Percentiles rank a stretch among this genome's conserved stretches.
phyloP scores from a whole-genome alignment of 2,113 vertebrate genomes.

The Oenanthe oenanthe region DNA sequence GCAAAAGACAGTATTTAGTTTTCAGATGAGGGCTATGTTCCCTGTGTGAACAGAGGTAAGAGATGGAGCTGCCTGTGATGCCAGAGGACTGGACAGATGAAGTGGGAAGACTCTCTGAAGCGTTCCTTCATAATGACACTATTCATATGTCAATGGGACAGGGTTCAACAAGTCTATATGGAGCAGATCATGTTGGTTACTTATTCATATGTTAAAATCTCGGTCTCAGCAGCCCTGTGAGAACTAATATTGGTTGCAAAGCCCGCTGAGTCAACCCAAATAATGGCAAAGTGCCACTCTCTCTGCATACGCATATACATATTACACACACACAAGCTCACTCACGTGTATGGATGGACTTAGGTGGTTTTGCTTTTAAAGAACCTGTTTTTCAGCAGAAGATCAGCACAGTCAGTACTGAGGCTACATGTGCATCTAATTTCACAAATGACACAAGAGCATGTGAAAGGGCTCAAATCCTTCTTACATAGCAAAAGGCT shows the following conservation, averaged over 20 bases:
- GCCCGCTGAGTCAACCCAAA: not conserved
- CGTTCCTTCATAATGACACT: not conserved
- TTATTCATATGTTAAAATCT: not conserved
- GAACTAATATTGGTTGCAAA: not conserved
- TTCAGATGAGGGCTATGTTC: not conserved
- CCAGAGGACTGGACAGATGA: not conserved
- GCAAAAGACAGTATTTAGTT: not conserved
- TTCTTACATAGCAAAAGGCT: not conserved
- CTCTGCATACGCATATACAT: not conserved
- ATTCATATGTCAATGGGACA: not conserved
- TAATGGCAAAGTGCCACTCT: not conserved
- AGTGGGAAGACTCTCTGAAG: not conserved
- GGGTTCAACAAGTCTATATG: not conserved
- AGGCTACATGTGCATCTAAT: constrained; percentile 39
- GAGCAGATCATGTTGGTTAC: not conserved
- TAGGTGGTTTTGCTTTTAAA: constrained; percentile 30
- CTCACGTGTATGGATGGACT: not conserved
- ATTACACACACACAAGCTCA: not conserved
- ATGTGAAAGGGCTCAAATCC: not conserved
- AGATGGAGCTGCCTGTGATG: not conserved
- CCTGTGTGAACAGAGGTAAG: not conserved
- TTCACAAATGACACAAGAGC: constrained; percentile 59
- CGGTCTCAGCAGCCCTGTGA: not conserved
- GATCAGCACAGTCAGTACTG: constrained; percentile 29
- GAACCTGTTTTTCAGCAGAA: constrained; percentile 49